These are phyloP conservation scores for Gryon sp. DNA, from an alignment of 1,140 invertebrate genomes.

Conservation along the genomic window DNA sequence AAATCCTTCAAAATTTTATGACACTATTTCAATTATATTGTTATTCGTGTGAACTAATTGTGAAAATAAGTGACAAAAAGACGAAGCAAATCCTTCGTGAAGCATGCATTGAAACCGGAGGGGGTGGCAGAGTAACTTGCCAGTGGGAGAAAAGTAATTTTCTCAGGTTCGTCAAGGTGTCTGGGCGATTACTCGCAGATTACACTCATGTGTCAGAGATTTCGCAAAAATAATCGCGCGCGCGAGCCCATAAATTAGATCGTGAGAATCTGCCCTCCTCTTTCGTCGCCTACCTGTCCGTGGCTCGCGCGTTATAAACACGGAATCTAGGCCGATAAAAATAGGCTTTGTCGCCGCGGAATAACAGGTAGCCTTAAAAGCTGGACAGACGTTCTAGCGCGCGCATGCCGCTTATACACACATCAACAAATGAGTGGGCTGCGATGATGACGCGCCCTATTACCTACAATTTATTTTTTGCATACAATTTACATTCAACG, in stretches of 20 bases:
- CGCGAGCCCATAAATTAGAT: constrained; percentile 67
- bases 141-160: neutral
- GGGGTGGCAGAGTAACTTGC: neutral
- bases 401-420: constrained; percentile 27
- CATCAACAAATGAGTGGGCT: constrained; percentile 44
- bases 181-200: constrained; percentile 23
- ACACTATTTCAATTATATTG: no score
- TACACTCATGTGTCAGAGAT: constrained; percentile 41
- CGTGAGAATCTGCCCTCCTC: constrained; percentile 73
- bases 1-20: no score
- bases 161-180: constrained; percentile 35
- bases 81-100: no score
- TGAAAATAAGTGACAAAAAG: no score
- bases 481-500: neutral
- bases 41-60: no score
- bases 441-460: constrained; percentile 38
- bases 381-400: constrained; percentile 65
- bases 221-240: constrained; percentile 71
- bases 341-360: constrained; percentile 77
- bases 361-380: constrained; percentile 79
- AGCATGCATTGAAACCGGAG: no score
- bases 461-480: neutral
- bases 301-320: constrained; percentile 72
- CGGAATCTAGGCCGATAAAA: constrained; percentile 80
- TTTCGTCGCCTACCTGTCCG: constrained; percentile 50